Base-by-base conservation (phyloP, 2,113 vertebrate genomes). In the Eira barbara region DNA sequence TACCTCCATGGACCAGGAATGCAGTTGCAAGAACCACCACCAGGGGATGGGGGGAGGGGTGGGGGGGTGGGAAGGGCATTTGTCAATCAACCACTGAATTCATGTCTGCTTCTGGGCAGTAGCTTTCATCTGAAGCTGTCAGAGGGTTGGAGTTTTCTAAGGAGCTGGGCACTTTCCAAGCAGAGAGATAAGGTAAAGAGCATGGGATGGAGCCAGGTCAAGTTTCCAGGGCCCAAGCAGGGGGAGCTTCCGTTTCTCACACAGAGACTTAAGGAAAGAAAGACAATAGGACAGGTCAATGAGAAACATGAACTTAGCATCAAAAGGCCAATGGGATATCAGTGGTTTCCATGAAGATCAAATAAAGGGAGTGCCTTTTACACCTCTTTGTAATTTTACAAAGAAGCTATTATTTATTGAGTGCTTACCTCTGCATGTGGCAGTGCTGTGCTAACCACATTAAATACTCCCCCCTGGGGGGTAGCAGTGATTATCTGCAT, bases 61-160 rank as follows among this genome's bases (percentile, higher is more conserved):
- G 4, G 4, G 15, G 49, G 15, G 49, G 49, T 55, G 18, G 4
- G 4, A 3, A 49, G 27, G 36, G 39, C 47, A 27, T 9, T 21
- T 14, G 23, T 20, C 13, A 69, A 88, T 47, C 0, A 1, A 34
- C 34, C 63, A 49, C 0, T 0, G 0, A 0, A 45, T 69, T 21
- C 12, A 5, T 61, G 39, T 76, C 52, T 13, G 31, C 29, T 11
- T 1, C 27, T 18, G 17, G 67, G 7, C 31, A 65, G 63, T 6
- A 69, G n/a, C 11, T 71, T 71, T 42, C 55, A 45, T 2, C 59
- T 2, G 3, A 67, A 95, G 36, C 45, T 85, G 59, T 3, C 84
- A 4, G 49, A 57, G 6, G 7, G 3, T 7, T 73, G 85, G 34
- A 39, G 45, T 69, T 61, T 9, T 23, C 83, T 23, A 5, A 1